Conservation (phyloP, 2,113 vertebrate species). For the Alces alces region DNA sequence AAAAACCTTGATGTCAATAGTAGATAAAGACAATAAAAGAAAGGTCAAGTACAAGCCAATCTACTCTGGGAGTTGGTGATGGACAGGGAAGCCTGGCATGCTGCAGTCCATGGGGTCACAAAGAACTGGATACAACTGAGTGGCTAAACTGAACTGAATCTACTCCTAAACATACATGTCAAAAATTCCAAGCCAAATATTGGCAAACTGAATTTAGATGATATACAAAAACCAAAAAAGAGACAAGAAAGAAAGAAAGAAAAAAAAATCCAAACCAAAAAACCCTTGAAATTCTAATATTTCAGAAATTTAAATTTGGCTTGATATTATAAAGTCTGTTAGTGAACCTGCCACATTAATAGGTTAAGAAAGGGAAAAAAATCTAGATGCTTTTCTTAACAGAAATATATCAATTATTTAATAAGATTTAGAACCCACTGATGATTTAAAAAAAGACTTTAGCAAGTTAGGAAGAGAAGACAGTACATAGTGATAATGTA, state of each 20-base stretch:
- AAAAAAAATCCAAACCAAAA: neutral
- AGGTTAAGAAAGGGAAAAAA: neutral
- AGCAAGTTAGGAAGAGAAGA: neutral
- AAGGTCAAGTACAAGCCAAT: neutral
- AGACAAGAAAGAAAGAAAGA: neutral
- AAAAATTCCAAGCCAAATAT: neutral
- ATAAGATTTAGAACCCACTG: neutral
- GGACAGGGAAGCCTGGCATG: neutral
- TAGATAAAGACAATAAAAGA: neutral
- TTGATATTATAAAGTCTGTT: neutral
- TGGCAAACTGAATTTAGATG: neutral
- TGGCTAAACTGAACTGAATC: neutral
- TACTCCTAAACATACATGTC: neutral
- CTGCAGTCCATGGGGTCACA: neutral
- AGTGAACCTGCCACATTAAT: neutral
- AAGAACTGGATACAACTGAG: neutral
- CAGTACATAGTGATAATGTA: neutral
- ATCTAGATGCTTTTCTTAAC: neutral
- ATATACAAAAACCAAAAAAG: neutral
- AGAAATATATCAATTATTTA: neutral
- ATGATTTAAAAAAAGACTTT: neutral
- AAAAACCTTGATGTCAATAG: neutral
- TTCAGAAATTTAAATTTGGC: neutral
- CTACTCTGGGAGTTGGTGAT: neutral
- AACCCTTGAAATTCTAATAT: neutral